Conservation (phyloP, 1,140 invertebrate genomes). For the Manduca sexta region DNA sequence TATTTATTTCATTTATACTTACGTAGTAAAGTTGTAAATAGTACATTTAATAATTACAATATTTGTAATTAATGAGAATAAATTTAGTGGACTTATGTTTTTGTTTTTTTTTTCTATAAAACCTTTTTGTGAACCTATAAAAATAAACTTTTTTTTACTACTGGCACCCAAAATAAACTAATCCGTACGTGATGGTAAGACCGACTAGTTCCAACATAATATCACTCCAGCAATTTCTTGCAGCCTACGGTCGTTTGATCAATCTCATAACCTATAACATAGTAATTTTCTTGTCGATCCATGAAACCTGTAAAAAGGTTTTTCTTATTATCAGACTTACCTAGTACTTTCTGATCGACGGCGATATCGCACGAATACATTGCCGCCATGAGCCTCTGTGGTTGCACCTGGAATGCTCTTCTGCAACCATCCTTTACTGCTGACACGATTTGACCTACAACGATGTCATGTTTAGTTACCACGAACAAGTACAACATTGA, state of each 20-base stretch:
- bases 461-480: no score
- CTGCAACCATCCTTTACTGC: conserved; percentile 91
- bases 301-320: no score
- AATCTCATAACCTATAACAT: no score
- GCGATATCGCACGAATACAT: conserved; percentile 97
- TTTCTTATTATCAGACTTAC: conserved; percentile 77
- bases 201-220: no score
- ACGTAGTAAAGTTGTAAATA: conserved; percentile 58
- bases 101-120: conserved; percentile 5
- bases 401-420: conserved; percentile 90
- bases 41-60: conserved; percentile 57
- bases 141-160: neutral
- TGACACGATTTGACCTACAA: conserved; percentile 93
- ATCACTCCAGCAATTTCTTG: no score
- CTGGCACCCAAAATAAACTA: no score
- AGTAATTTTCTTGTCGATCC: no score
- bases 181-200: no score
- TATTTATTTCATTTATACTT: conserved; percentile 43
- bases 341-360: conserved; percentile 93
- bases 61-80: conserved; percentile 62
- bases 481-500: no score
- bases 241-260: no score
- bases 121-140: conserved; percentile 1
- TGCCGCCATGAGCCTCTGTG: conserved; percentile 93
- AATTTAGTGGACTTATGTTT: conserved; percentile 18